These are phyloP conservation scores for Lucilia cuprina DNA, from an alignment of 1,140 invertebrate genomes.

Conservation along the genomic window DNA sequence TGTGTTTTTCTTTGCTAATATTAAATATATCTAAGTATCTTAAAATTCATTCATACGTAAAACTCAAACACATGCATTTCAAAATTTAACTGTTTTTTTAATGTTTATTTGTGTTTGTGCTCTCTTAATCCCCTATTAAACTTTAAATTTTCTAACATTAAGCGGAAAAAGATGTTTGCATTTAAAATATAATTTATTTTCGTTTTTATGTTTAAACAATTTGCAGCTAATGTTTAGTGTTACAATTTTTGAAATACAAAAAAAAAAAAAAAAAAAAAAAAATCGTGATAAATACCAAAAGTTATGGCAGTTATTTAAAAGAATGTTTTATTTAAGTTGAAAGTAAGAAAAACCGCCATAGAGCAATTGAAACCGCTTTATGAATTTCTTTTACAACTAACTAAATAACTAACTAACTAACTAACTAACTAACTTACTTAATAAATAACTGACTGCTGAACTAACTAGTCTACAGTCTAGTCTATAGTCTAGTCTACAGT, in stretches of 20 bases:
- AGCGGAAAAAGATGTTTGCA: not conserved
- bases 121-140: not conserved
- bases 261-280: too few relatives aligned
- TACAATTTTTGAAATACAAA: not conserved
- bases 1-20: not conserved
- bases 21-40: not conserved
- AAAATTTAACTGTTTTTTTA: not conserved
- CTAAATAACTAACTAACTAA: too few relatives aligned
- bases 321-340: not conserved
- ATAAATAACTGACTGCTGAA: too few relatives aligned
- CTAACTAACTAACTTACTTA: too few relatives aligned
- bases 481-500: too few relatives aligned
- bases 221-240: not conserved
- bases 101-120: not conserved
- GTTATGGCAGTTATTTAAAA: not conserved
- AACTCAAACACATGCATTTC: not conserved
- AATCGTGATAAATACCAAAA: not conserved
- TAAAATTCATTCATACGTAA: too few relatives aligned
- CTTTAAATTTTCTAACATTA: not conserved
- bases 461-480: too few relatives aligned
- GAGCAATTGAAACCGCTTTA: too few relatives aligned
- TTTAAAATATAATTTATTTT: slow-evolving; percentile 3
- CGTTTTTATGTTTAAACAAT: not conserved
- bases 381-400: too few relatives aligned
- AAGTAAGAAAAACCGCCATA: too few relatives aligned